These are phyloP conservation scores for Lathamus discolor DNA, from an alignment of 2,113 vertebrate species.

Conservation along the genomic window DNA sequence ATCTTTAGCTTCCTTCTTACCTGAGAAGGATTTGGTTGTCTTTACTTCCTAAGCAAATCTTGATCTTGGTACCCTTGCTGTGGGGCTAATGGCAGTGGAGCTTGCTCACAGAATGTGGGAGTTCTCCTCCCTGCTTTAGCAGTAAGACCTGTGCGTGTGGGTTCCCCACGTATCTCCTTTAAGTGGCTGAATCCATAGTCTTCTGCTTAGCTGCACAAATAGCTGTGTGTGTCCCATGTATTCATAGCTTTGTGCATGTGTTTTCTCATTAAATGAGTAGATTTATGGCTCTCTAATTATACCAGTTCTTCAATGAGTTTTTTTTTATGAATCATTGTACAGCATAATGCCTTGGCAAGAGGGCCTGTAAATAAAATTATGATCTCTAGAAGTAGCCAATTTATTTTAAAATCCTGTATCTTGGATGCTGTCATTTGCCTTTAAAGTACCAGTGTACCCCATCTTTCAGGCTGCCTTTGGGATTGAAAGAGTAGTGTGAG, in stretches of 20 bases:
- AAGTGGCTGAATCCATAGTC: background rate
- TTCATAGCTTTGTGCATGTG: background rate
- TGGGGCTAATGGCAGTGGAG: background rate
- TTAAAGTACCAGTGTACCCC: background rate
- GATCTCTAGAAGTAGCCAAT: background rate
- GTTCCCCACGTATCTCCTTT: background rate
- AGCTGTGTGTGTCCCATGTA: background rate
- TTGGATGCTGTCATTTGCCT: background rate
- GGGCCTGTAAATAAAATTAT: background rate
- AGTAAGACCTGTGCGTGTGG: background rate
- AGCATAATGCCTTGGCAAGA: background rate
- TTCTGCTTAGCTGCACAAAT: background rate
- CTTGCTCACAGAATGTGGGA: background rate
- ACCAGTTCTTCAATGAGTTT: constrained; percentile 16
- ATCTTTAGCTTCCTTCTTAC: background rate
- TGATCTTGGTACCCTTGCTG: background rate
- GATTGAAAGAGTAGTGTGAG: background rate
- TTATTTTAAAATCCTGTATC: background rate
- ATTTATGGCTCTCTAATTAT: constrained; percentile 55
- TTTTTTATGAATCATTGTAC: constrained; percentile 48
- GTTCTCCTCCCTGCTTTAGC: background rate
- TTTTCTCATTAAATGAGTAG: constrained; percentile 42
- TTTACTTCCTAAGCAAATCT: background rate
- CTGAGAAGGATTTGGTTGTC: background rate
- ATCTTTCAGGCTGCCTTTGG: background rate